Conservation (phyloP, 2,797 vertebrate species). For the Capromys pilorides region DNA sequence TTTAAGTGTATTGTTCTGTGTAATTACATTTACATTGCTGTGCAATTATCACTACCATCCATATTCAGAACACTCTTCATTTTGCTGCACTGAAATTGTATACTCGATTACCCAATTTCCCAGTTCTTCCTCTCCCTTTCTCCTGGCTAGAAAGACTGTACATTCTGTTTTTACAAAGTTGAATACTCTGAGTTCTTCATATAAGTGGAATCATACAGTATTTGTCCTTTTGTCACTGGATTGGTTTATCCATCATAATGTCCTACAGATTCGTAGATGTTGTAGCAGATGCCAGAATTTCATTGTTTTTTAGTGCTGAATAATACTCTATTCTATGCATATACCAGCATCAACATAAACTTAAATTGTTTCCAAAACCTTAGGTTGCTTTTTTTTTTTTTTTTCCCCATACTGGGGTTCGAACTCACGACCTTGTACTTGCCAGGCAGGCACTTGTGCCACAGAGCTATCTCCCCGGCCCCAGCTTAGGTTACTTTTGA, state of each 20-base stretch:
- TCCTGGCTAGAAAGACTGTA: background rate
- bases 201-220: constrained; percentile 14
- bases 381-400: too few relatives aligned
- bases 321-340: background rate
- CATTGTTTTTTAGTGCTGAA: background rate
- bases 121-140: background rate
- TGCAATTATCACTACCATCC: background rate
- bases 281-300: too few relatives aligned
- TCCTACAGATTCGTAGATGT: too few relatives aligned
- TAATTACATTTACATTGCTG: background rate
- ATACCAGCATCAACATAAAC: background rate
- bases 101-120: background rate
- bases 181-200: background rate
- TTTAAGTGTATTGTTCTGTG: constrained; percentile 22
- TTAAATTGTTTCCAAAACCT: constrained; percentile 1
- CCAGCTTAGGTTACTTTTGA: background rate
- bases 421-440: too few relatives aligned
- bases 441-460: too few relatives aligned
- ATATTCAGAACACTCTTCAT: constrained; percentile 1
- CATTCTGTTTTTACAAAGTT: constrained; percentile 30
- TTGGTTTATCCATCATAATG: constrained; percentile 40
- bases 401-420: too few relatives aligned
- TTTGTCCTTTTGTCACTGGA: constrained; percentile 16
- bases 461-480: too few relatives aligned
- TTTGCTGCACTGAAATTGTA: constrained; percentile 26